Base-by-base conservation (phyloP, 2,797 vertebrate species). In the Enteromius viviparus region DNA sequence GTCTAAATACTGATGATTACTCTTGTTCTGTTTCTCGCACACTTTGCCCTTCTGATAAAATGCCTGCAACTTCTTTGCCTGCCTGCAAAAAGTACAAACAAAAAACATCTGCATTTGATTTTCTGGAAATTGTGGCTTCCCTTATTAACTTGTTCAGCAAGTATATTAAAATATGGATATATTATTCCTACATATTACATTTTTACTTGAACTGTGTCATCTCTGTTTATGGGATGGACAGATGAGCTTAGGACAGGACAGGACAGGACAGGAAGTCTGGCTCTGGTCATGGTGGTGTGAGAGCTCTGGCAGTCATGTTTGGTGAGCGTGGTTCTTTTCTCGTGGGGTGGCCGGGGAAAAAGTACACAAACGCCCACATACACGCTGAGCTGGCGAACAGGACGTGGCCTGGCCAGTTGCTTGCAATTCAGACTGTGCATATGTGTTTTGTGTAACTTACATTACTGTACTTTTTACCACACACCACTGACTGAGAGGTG, bases 371-470 rank as follows among this genome's bases (percentile, higher is more conserved):
- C 23, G n/a, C 60, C 53, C 75, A 51, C 64, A 84, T 45, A 23
- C 86, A 81, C 88, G 71, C 89, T 86, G 86, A 85, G 86, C 81
- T 87, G 90, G 91, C 89, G 88, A 91, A 89, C 91, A 92, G 93
- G 93, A 94, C 93, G 92, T 90, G 91, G 92, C 89, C 87, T 69
- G 86, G 90, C 88, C 91, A 92, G 92, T 92, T 92, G 91, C 88
- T 90, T 91, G 88, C 89, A 93, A 91, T 93, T 94, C 89, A 92
- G 90, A 91, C 89, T 88, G 84, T 89, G 87, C 87, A 84, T 89
- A 89, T 91, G 91, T 91, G 32, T 75, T 76, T 92, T 92, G 89
- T 89, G 87, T 94, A 92, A 94, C 91, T 92, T 92, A 91, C 89
- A 91, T 62, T 60, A 60, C 90, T 91, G 87, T 89, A 88, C 84